These are phyloP conservation scores for Bostrychus sinensis DNA, from an alignment of 2,113 vertebrate genomes.

Conservation along the genomic window DNA sequence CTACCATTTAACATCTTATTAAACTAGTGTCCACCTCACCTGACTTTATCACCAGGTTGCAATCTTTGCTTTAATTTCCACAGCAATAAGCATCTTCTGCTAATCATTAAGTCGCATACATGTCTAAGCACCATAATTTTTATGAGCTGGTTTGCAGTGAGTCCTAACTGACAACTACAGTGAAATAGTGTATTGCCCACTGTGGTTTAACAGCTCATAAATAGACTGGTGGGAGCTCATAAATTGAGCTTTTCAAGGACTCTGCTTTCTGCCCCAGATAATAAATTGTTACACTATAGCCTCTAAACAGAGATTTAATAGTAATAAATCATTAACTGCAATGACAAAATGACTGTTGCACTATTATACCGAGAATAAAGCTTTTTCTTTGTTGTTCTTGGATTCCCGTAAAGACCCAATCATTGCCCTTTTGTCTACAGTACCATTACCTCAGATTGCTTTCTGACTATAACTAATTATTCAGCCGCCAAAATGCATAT, in stretches of 20 bases:
- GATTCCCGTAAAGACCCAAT: constrained; percentile 1
- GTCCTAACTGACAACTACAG: neutral
- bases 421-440: constrained; percentile 2
- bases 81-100: neutral
- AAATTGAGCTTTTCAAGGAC: constrained; percentile 23
- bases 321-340: constrained; percentile 11
- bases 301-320: constrained; percentile 25
- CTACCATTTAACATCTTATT: constrained; percentile 26
- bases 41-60: neutral
- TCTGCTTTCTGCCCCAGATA: constrained; percentile 11
- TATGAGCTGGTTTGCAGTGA: neutral
- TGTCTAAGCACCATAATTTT: neutral
- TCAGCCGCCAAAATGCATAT: constrained; percentile 25
- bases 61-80: no score
- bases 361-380: constrained; percentile 1
- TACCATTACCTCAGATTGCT: neutral
- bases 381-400: constrained; percentile 3
- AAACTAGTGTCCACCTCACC: constrained; percentile 7
- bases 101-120: constrained; percentile 3
- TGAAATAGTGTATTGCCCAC: neutral
- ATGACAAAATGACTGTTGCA: neutral
- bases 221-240: neutral
- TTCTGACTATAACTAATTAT: constrained; percentile 24
- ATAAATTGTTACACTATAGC: constrained; percentile 13
- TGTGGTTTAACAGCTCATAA: constrained; percentile 2